Base-by-base conservation (phyloP, 2,797 vertebrate species). In the Morelia viridis region DNA sequence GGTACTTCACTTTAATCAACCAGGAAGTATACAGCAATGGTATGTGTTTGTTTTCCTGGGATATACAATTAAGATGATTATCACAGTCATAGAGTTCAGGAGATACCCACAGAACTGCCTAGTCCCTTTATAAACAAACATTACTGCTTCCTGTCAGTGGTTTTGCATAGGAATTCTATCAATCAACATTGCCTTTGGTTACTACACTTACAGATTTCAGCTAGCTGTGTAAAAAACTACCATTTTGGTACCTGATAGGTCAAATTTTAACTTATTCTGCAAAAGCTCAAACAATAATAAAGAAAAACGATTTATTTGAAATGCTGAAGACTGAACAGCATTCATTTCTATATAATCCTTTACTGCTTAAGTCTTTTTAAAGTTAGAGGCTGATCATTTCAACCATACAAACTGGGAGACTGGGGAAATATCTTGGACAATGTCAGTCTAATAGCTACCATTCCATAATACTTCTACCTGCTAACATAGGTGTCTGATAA, bases 211-310 rank as follows among this genome's bases (percentile, higher is more conserved):
- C 91, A 93, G 89, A 93, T 57, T 96, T 95, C 94, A 94, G 91
- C 84, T 83, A 93, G 89, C 92, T 94, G 93, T 95, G 94, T 95
- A 95, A 96, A 96, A 94, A 95, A 91, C 93, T 90, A 91, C 0
- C 0, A 91, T 95, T 95, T 92, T 95, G 91, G 71, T 95, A 93
- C 89, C 94, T 6, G 10, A 93, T 95, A 91, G 94, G 93, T 88
- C 71, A 96, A 91, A 92, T 92, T 96, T 96, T 96, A 95, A 95
- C 94, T 95, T 92, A 92, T 95, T 95, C 96, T 91, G 57, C 88
- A 95, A 94, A 95, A 95, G 96, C 95, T 94, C 68, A 80, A 41
- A 46, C 19, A 11, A 3, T 19, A 19, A 22, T 8, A 9, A 2
- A 22, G 3, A 17, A 19, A 41, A 24, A 1, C 0, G 8, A 41